Evolutionary conservation across 2,797 vertebrate species (phyloP).

Genomic region (Peromyscus eremicus): DNA sequence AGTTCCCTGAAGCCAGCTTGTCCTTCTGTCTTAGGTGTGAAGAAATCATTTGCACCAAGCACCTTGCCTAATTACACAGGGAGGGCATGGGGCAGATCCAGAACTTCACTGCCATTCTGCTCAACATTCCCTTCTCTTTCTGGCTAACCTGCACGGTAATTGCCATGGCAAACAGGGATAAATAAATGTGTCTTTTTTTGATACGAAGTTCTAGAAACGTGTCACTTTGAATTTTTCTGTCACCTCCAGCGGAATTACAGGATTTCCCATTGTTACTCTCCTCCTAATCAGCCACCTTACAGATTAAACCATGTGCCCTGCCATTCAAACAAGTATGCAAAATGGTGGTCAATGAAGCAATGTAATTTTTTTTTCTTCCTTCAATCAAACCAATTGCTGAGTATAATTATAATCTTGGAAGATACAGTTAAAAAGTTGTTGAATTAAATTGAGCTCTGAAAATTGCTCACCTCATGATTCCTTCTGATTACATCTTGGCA

Average conservation of each 20-base stretch:
- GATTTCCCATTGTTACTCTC: background rate
- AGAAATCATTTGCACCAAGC: background rate
- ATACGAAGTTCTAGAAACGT: background rate
- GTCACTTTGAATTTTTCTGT: background rate
- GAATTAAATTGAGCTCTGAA: conserved; percentile 81
- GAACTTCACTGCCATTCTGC: background rate
- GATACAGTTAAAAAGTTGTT: conserved; percentile 74
- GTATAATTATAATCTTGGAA: conserved; percentile 78
- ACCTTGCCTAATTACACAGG: background rate
- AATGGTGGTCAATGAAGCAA: conserved; percentile 47
- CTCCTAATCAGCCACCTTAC: background rate
- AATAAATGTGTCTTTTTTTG: background rate
- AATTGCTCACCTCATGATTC: conserved; percentile 80
- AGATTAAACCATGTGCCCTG: background rate
- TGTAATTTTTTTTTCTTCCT: background rate
- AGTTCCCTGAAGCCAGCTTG: background rate
- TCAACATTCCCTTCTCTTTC: background rate
- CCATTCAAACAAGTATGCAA: background rate
- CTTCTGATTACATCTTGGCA: conserved; percentile 80
- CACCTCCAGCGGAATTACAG: background rate
- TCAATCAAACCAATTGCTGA: conserved; percentile 67
- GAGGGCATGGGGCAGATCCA: background rate
- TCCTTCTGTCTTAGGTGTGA: background rate
- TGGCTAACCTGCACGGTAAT: background rate
- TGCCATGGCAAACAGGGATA: background rate